Base-by-base conservation (phyloP, 2,797 vertebrate genomes). In the Sylvia borin region DNA sequence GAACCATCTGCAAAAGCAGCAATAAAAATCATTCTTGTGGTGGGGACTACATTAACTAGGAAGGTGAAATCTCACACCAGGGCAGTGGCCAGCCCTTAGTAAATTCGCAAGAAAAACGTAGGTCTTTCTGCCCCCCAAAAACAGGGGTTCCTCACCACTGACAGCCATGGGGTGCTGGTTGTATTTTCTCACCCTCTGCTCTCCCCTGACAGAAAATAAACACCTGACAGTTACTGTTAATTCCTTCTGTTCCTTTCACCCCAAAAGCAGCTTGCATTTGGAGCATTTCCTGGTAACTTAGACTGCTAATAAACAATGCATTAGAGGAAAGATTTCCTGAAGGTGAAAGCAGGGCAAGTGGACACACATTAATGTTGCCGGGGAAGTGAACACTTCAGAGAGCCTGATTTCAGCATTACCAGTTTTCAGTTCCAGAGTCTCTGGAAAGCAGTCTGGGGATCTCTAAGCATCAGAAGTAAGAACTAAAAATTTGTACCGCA, bases 131-230 rank as follows among this genome's bases (percentile, higher is more conserved):
- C 36, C 50, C 45, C 62, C 72, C 38, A 55, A 5, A 75, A 65
- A 7, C 0, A 0, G 40, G 29, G 54, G 25, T 8, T 31, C 38
- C 1, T 4, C 31, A 38, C 15, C 27, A 42, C 1, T 0, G 1
- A 9, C 3, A 48, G n/a, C 13, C 16, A 18, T 16, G 3, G 2
- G 6, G 15, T 65, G 40, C 5, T 51, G 17, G 13, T 2, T 4
- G 0, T 42, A 38, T 62, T 54, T 60, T 27, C 36, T 38, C 51
- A 55, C 38, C 24, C 71, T 45, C 62, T 72, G 68, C 29, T 45
- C 8, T 81, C 34, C 31, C 51, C 18, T 3, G 25, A 6, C 4
- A 26, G 36, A 34, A 81, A 64, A 75, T 2, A 36, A 85, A 72
- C 20, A 36, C n/a, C 3, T 27, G 50, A 62, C 55, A 82, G 32